These are phyloP conservation scores for Cephus spinipes DNA, from an alignment of 2,888 invertebrate species.

Conservation along the genomic window DNA sequence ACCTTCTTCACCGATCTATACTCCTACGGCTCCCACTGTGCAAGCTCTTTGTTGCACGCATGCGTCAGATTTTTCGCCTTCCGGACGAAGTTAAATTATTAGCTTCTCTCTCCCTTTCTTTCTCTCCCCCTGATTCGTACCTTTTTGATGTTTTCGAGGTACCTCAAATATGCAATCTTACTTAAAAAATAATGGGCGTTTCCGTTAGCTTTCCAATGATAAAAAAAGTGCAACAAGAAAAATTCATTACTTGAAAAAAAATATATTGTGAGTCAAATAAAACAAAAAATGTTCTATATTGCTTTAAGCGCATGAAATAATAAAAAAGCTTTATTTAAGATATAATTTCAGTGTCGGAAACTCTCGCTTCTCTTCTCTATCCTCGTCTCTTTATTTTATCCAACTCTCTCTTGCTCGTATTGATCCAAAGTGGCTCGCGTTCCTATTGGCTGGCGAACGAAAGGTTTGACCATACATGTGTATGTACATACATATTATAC, in stretches of 20 bases:
- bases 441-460: constrained; percentile 42
- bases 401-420: constrained; percentile 47
- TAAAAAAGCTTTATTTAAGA: too few relatives aligned
- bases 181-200: too few relatives aligned
- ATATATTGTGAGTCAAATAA: too few relatives aligned
- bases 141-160: constrained; percentile 13
- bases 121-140: constrained; percentile 10
- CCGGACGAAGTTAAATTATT: too few relatives aligned
- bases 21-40: constrained; percentile 46
- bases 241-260: too few relatives aligned
- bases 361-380: constrained; percentile 14
- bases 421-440: constrained; percentile 53
- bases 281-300: too few relatives aligned
- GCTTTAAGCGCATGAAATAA: too few relatives aligned
- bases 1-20: constrained; percentile 56
- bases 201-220: too few relatives aligned
- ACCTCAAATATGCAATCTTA: too few relatives aligned
- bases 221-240: too few relatives aligned
- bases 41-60: constrained; percentile 39
- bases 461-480: background rate
- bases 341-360: too few relatives aligned
- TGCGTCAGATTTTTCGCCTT: constrained; percentile 30
- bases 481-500: constrained; percentile 7
- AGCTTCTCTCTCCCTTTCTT: constrained; percentile 8
- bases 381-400: constrained; percentile 32